These are phyloP conservation scores for Eudasyphora cyanicolor DNA, from an alignment of 2,888 invertebrate species.

Conservation along the genomic window DNA sequence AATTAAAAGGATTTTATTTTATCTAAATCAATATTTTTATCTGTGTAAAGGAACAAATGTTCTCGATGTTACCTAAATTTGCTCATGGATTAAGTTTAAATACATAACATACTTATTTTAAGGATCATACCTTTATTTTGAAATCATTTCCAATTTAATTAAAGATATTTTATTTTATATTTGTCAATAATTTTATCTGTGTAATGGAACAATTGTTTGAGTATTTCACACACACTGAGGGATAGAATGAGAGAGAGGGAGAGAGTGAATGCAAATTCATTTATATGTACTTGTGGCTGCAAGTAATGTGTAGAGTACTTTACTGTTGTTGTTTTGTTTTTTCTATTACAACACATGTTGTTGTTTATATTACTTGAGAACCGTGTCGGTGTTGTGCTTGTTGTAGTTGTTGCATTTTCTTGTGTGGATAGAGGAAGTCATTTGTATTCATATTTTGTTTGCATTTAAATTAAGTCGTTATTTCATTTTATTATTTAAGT, in stretches of 20 bases:
- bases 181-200: background rate
- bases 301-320: background rate
- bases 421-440: constrained; percentile 50
- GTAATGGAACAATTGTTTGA: too few relatives aligned
- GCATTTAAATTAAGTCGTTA: constrained; percentile 65
- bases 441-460: constrained; percentile 65
- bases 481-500: constrained; percentile 64
- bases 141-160: too few relatives aligned
- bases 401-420: background rate
- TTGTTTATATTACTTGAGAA: background rate
- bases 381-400: background rate
- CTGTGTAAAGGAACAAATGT: too few relatives aligned
- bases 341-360: background rate
- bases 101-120: too few relatives aligned
- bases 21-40: too few relatives aligned
- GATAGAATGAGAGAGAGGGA: too few relatives aligned
- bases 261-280: background rate
- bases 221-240: too few relatives aligned
- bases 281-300: background rate
- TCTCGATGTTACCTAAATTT: too few relatives aligned
- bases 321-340: background rate
- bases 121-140: too few relatives aligned
- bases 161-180: too few relatives aligned
- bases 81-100: too few relatives aligned
- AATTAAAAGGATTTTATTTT: too few relatives aligned